These are phyloP conservation scores for Campylorhamphus procurvoides DNA, from an alignment of 2,113 vertebrate genomes.

Conservation along the genomic window DNA sequence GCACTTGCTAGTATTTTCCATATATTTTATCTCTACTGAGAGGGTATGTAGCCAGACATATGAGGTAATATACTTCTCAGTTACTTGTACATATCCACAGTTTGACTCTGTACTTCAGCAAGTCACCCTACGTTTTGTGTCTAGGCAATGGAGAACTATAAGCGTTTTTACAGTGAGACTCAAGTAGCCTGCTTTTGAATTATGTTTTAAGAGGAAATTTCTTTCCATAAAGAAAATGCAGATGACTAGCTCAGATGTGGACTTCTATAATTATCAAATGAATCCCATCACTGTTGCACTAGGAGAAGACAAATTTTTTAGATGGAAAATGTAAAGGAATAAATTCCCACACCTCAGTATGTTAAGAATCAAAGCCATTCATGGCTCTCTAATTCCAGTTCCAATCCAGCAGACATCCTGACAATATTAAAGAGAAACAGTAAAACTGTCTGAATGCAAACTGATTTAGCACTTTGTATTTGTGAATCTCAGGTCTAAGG, in stretches of 20 bases:
- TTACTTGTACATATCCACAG: not conserved
- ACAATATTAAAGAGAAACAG: not conserved
- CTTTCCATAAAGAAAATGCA: not conserved
- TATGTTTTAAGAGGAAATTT: not conserved
- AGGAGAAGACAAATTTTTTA: not conserved
- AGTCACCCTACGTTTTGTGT: not conserved
- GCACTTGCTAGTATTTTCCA: conserved; percentile 10
- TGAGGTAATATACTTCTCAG: conserved; percentile 23
- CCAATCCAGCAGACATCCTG: not conserved
- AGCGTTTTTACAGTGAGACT: conserved; percentile 25
- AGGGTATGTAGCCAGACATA: not conserved
- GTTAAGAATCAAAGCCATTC: not conserved
- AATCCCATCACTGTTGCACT: not conserved
- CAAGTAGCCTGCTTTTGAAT: not conserved
- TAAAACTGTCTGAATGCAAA: not conserved
- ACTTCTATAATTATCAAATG: not conserved
- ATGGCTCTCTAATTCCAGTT: not conserved
- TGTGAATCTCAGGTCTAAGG: not conserved
- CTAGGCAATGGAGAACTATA: not conserved
- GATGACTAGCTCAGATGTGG: not conserved
- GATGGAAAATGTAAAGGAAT: not conserved
- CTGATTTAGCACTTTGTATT: not conserved
- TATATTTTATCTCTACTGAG: not conserved
- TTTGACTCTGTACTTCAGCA: not conserved
- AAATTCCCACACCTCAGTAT: not conserved